These are phyloP conservation scores for Athene noctua DNA, from an alignment of 2,113 vertebrate genomes.

Conservation along the genomic window DNA sequence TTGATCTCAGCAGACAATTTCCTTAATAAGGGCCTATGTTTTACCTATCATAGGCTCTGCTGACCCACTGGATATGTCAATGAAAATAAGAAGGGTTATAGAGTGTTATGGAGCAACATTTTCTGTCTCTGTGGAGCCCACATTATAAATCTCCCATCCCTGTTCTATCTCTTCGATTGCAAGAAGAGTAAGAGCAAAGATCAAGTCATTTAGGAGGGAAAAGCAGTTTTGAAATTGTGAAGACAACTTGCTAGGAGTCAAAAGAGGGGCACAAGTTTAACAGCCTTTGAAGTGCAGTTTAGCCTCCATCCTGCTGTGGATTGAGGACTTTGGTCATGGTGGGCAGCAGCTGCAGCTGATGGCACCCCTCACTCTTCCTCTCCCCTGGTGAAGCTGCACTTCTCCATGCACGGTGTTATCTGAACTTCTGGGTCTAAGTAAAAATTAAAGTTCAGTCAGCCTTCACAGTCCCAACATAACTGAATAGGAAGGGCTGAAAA, in stretches of 20 bases:
- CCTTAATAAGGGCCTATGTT: background rate
- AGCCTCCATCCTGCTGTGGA: accelerated
- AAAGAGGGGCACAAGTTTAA: background rate
- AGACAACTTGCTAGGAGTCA: background rate
- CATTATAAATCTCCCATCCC: background rate
- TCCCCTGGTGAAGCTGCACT: background rate
- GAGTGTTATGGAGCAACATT: background rate
- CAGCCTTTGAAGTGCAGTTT: background rate
- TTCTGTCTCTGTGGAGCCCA: background rate
- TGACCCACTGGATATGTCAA: background rate
- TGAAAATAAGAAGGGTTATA: background rate
- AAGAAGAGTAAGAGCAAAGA: background rate
- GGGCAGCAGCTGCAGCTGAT: background rate
- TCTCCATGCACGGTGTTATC: background rate
- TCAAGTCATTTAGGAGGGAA: background rate
- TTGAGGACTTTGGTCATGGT: accelerated
- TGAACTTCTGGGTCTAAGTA: background rate
- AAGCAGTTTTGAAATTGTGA: background rate
- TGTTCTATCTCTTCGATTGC: background rate
- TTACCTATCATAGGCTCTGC: background rate
- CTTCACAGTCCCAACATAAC: accelerated
- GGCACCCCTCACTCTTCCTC: background rate
- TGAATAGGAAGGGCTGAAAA: background rate
- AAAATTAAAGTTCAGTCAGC: background rate
- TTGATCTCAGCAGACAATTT: background rate